Conservation (phyloP, 2,113 vertebrate species). For the Suncus etruscus region DNA sequence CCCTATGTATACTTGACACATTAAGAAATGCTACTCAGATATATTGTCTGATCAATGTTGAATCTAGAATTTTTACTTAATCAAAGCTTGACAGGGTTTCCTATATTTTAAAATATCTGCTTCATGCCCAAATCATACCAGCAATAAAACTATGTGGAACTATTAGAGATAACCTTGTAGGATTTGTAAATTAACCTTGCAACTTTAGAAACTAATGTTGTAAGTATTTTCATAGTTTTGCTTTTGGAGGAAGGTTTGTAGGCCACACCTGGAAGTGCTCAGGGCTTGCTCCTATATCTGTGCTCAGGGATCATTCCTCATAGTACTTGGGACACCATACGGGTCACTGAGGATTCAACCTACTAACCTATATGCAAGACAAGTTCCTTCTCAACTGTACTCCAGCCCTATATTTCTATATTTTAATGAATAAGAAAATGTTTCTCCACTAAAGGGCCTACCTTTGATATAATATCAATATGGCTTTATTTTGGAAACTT, state of each 20-base stretch:
- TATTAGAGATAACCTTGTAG: conserved; percentile 35
- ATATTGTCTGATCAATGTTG: conserved; percentile 32
- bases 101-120: not conserved
- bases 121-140: not conserved
- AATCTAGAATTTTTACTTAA: conserved; percentile 62
- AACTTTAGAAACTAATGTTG: not conserved
- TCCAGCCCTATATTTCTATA: not conserved
- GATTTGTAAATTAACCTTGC: conserved; percentile 21
- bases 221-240: not conserved
- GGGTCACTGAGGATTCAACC: no score
- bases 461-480: not conserved
- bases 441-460: not conserved
- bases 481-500: not conserved
- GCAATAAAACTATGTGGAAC: conserved; percentile 4
- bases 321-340: no score
- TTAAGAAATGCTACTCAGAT: not conserved
- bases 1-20: conserved; percentile 9
- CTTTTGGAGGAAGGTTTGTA: no score
- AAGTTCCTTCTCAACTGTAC: no score
- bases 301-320: no score
- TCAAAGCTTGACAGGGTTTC: not conserved
- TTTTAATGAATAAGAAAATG: conserved; percentile 30
- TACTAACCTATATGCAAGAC: no score
- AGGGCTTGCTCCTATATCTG: no score
- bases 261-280: no score